A percentile compares a stretch with the other conserved stretches of the same genome.
These are phyloP conservation scores for Betta splendens DNA, from an alignment of 2,797 vertebrate species.

Conservation along the genomic window DNA sequence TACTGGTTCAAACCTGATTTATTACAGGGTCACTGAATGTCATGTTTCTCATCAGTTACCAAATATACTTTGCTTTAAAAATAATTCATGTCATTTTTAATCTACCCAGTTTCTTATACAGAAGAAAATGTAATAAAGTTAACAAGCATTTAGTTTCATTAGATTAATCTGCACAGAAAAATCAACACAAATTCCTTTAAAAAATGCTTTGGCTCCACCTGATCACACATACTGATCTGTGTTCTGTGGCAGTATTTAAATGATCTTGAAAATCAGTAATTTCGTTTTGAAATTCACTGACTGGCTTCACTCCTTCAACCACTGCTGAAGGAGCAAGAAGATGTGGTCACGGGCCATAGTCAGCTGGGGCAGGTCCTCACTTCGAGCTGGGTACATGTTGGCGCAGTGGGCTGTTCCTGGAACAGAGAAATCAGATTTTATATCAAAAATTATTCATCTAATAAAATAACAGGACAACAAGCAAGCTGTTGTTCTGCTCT, in stretches of 20 bases:
- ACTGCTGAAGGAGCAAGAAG: constrained; percentile 73
- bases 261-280: constrained; percentile 9
- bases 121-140: background rate
- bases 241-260: constrained; percentile 31
- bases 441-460: constrained; percentile 39
- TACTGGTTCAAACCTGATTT: constrained; percentile 15
- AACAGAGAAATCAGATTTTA: constrained; percentile 26
- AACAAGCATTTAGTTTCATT: constrained; percentile 7
- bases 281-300: constrained; percentile 8
- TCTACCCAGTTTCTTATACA: too few species aligned
- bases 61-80: too few species aligned
- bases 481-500: constrained; percentile 27
- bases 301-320: constrained; percentile 64
- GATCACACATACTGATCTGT: background rate
- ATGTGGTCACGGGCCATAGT: constrained; percentile 68
- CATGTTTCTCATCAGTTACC: too few species aligned
- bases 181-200: background rate
- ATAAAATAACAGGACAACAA: constrained; percentile 47
- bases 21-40: background rate
- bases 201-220: background rate
- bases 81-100: too few species aligned
- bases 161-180: constrained; percentile 9
- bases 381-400: constrained; percentile 81
- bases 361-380: constrained; percentile 73
- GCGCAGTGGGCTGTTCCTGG: constrained; percentile 82